A percentile compares a stretch with the other conserved stretches of the same genome.
Evolutionary conservation across 2,113 vertebrate species (phyloP).

Genomic region (Pseudonaja textilis): DNA sequence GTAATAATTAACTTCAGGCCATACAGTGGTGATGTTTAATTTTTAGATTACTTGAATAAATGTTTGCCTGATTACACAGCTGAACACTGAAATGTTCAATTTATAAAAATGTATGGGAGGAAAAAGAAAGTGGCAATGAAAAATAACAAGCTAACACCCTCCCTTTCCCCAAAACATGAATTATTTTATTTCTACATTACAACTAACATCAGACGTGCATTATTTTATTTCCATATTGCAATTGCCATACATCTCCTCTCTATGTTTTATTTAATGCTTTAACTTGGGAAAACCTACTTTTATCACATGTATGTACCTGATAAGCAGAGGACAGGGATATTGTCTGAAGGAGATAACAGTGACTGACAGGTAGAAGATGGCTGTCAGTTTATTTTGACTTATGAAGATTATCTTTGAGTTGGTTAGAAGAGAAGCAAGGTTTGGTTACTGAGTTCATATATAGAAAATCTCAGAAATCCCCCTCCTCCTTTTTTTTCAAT

Average conservation of each 20-base stretch:
- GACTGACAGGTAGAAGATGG: background rate
- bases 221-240: no score
- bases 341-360: background rate
- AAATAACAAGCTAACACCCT: background rate
- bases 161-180: accelerated
- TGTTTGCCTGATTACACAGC: accelerated
- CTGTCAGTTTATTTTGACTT: background rate
- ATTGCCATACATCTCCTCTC: background rate
- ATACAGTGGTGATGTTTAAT: background rate
- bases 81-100: accelerated
- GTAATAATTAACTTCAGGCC: accelerated
- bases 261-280: background rate
- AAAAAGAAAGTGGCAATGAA: background rate
- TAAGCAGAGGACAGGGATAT: background rate
- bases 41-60: background rate
- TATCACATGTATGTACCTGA: background rate
- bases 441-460: background rate
- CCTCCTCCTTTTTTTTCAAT: background rate
- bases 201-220: background rate
- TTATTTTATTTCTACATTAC: background rate
- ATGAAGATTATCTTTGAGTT: background rate
- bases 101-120: accelerated
- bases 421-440: background rate
- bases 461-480: background rate
- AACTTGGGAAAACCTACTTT: background rate